Base-by-base conservation (phyloP, 2,888 invertebrate genomes). In the Epirrita christyi region DNA sequence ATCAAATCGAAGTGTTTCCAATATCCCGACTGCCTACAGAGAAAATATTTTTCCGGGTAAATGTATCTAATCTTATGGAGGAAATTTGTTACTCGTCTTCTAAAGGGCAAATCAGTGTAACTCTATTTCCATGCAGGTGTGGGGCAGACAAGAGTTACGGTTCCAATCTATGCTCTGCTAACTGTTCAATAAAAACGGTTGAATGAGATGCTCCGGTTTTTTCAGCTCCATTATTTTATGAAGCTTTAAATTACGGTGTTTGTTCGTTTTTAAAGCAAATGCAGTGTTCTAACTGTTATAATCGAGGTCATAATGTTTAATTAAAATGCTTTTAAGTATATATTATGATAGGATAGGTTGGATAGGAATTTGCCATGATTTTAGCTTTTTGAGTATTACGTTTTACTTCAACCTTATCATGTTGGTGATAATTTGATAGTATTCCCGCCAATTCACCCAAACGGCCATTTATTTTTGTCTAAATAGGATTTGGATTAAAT, bases 71-170 rank as follows among this genome's bases (percentile, higher is more conserved):
- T 76, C 66, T 72, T 59, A 55, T 61, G 51, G 60, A 66, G 69
- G 70, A 75, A 76, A 73, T 75, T 70, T 68, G 68, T 67, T 68
- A 65, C 61, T 59, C 61, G 59, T 65, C 64, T 63, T 59, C 48
- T 52, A 57, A 61, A 66, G 67, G 67, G 66, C 67, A 70, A 73
- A 67, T 67, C 62, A 57, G 63, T 66, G 59, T 61, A 66, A 71
- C 69, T 68, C 59, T 49, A 64, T 73, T 72, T 68, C 51, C 55
- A 64, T 66, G 65, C 63, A 61, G 63, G 57, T 45, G 41, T 58
- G 53, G 58, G 58, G 55, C 32, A 50, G 56, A 44, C 50, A 47
- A 40, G 47, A 49, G 50, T 55, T 57, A 49, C 44, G 32, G 38
- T 13, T 45, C 32, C 44, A 61, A 41, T 50, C 51, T 38, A 56